Base-by-base conservation (phyloP, 2,888 invertebrate species). In the Chrysolina americana region DNA sequence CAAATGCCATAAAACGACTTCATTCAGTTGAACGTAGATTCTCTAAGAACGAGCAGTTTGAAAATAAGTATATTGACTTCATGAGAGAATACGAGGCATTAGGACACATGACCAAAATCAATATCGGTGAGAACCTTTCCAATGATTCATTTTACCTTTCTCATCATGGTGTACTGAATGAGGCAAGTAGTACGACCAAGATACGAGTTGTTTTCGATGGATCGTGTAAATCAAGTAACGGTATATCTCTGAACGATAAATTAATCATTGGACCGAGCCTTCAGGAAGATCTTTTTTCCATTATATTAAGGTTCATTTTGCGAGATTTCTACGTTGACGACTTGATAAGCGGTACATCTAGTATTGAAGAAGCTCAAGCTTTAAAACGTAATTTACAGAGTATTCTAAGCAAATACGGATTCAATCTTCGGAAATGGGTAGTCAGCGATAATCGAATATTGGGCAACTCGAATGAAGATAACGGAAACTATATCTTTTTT, bases 321-420 rank as follows among this genome's bases (percentile, higher is more conserved):
- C 56, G 62, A 21, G 68, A 76, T 65, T 78, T 78, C 48, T 77
- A 77, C 28, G 75, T 77, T 15, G 77, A 76, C 44, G 71, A 76
- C 17, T 28, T 73, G 48, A 65, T 71, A 9, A 36, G 13, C 28
- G 41, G 63, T n/a, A 36, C 63, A 1, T 28, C 28, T 28, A 28
- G 28, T 5, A 28, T 28, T 5, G 28, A 28, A 28, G 28, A 28
- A 28, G 28, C 28, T 28, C 15, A 28, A 28, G 41, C 41, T 63
- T 36, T 53, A 5, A 56, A 68, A n/a, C 50, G 8, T 13, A 28
- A 41, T n/a, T n/a, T 63, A 36, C 36, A 63, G 4, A 63, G 2
- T 41, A 63, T 63, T 63, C 44, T 44, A n/a, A n/a, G n/a, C n/a
- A n/a, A n/a, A n/a, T n/a, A n/a, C n/a, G n/a, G n/a, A n/a, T n/a